These are phyloP conservation scores for Petrocephalus sullivani DNA, from an alignment of 2,797 vertebrate species.

Conservation along the genomic window DNA sequence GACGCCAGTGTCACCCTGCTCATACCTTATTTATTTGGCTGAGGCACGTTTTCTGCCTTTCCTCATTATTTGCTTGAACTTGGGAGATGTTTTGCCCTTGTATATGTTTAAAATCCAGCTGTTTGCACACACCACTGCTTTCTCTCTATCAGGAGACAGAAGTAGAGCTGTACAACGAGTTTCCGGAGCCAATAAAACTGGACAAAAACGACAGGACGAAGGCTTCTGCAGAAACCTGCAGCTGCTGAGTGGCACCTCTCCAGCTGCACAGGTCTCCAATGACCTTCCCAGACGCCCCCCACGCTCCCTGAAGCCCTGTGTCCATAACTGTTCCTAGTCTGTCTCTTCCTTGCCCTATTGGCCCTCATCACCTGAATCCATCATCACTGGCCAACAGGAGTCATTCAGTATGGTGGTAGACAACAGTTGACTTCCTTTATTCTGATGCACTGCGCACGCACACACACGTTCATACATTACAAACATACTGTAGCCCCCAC, in stretches of 20 bases:
- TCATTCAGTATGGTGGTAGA: constrained; percentile 30
- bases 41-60: background rate
- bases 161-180: constrained; percentile 89
- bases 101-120: background rate
- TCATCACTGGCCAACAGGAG: constrained; percentile 28
- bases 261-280: constrained; percentile 41
- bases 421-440: constrained; percentile 22
- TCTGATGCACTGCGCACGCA: background rate
- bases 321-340: constrained; percentile 21
- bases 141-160: constrained; percentile 73
- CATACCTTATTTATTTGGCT: background rate
- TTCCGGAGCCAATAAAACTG: constrained; percentile 89
- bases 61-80: background rate
- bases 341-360: constrained; percentile 44
- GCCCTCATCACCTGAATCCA: constrained; percentile 22
- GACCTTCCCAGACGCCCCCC: constrained; percentile 25
- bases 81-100: background rate
- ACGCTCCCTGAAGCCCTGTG: constrained; percentile 46
- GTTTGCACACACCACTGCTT: background rate
- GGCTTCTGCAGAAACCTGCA: constrained; percentile 80
- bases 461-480: background rate
- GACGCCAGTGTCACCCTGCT: background rate
- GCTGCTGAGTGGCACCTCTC: constrained; percentile 72
- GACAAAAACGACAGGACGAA: constrained; percentile 81
- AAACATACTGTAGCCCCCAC: constrained; percentile 37